These are phyloP conservation scores for Erebia ligea DNA, from an alignment of 2,888 invertebrate genomes.

Conservation along the genomic window DNA sequence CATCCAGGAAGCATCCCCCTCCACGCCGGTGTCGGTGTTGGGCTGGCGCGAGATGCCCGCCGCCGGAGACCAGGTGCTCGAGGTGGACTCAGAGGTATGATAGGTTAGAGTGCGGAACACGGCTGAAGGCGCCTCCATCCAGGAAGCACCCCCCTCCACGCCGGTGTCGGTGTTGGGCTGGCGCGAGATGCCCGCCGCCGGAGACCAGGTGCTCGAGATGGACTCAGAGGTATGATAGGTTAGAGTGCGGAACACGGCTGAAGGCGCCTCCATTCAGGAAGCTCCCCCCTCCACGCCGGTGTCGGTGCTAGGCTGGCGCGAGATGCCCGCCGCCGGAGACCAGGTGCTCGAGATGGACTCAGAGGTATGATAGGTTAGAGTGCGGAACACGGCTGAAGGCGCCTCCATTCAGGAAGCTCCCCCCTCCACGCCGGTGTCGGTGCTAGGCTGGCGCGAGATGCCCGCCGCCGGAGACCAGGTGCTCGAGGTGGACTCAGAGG, in stretches of 20 bases:
- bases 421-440: slow-evolving; percentile 92
- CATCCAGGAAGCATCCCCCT: slow-evolving; percentile 88
- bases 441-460: slow-evolving; percentile 95
- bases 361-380: slow-evolving; percentile 86
- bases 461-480: slow-evolving; percentile 95
- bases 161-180: slow-evolving; percentile 96
- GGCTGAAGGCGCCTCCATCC: slow-evolving; percentile 87
- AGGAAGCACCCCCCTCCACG: slow-evolving; percentile 89
- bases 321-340: slow-evolving; percentile 95
- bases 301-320: slow-evolving; percentile 95
- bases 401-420: slow-evolving; percentile 85
- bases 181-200: slow-evolving; percentile 94
- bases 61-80: slow-evolving; percentile 94
- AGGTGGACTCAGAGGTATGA: slow-evolving; percentile 89
- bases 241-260: slow-evolving; percentile 90
- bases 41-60: slow-evolving; percentile 96
- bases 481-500: slow-evolving; percentile 91
- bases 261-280: slow-evolving; percentile 47
- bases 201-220: slow-evolving; percentile 94
- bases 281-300: slow-evolving; percentile 92
- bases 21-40: slow-evolving; percentile 91
- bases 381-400: slow-evolving; percentile 91
- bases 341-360: slow-evolving; percentile 91
- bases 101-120: slow-evolving; percentile 88
- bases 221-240: slow-evolving; percentile 85